Evolutionary conservation across 2,888 invertebrate genomes (phyloP).

Genomic region (Pseudoips prasinana): DNA sequence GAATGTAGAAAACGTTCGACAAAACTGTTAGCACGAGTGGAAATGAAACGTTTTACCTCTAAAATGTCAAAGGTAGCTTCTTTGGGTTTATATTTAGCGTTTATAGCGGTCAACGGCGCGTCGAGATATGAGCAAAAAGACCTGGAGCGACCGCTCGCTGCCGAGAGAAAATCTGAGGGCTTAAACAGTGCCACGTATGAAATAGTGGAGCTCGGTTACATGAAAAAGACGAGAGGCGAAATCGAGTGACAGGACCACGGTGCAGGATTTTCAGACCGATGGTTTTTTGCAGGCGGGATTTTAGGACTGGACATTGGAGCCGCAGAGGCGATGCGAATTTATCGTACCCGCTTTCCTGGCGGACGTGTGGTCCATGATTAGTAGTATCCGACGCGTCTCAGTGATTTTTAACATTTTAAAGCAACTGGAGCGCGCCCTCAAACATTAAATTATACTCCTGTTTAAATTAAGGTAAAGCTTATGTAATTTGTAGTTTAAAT

Average conservation of each 20-base stretch:
- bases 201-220: conserved; percentile 80
- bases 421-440: conserved; percentile 7
- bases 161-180: conserved; percentile 80
- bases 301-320: conserved; percentile 64
- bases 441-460: conserved; percentile 14
- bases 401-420: conserved; percentile 46
- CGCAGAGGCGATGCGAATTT: conserved; percentile 66
- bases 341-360: conserved; percentile 55
- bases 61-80: conserved; percentile 79
- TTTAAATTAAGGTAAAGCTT: too few relatives aligned
- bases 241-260: conserved; percentile 79
- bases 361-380: conserved; percentile 68
- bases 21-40: conserved; percentile 60
- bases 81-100: conserved; percentile 81
- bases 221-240: conserved; percentile 80
- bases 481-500: too few relatives aligned
- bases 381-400: conserved; percentile 51
- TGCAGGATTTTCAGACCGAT: conserved; percentile 73
- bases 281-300: conserved; percentile 74
- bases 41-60: conserved; percentile 74
- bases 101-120: conserved; percentile 76
- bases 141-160: conserved; percentile 62
- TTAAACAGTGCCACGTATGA: conserved; percentile 81
- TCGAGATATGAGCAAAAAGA: conserved; percentile 73
- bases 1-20: conserved; percentile 54